These are phyloP conservation scores for Melanophora roralis DNA, from an alignment of 2,888 invertebrate species.

Conservation along the genomic window DNA sequence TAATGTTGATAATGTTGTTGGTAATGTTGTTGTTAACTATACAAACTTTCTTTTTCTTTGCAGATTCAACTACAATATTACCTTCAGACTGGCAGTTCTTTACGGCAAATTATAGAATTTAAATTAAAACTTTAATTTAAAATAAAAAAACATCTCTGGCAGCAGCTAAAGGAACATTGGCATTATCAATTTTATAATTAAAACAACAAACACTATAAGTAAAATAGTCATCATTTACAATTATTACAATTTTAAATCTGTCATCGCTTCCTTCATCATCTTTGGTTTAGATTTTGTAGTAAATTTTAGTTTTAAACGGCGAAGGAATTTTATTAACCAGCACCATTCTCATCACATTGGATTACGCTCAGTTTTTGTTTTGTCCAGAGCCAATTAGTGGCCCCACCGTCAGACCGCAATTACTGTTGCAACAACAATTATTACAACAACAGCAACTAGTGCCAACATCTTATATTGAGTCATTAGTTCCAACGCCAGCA, in stretches of 20 bases:
- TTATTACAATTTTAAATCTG: neutral
- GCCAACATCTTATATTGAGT: slow-evolving; percentile 66
- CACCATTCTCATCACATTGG: slow-evolving; percentile 73
- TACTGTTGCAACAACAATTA: slow-evolving; percentile 68
- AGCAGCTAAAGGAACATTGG: neutral
- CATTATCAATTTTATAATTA: neutral
- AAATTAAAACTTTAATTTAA: too few species aligned
- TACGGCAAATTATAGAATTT: too few species aligned
- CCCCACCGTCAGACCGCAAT: slow-evolving; percentile 68
- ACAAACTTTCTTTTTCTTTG: slow-evolving; percentile 14
- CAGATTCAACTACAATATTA: slow-evolving; percentile 5
- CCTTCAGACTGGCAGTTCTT: neutral
- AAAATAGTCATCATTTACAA: neutral
- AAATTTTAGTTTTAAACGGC: slow-evolving; percentile 5
- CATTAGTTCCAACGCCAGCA: slow-evolving; percentile 68
- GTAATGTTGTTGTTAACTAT: too few species aligned
- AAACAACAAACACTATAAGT: neutral
- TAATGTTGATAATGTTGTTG: too few species aligned
- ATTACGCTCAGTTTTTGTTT: slow-evolving; percentile 77
- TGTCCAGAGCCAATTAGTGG: slow-evolving; percentile 77
- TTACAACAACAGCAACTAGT: slow-evolving; percentile 68
- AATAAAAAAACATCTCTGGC: neutral
- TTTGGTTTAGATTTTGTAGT: neutral
- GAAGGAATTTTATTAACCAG: slow-evolving; percentile 51
- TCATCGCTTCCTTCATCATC: neutral